Percentiles rank a stretch among this genome's conserved stretches.
Evolutionary conservation across 2,888 invertebrate genomes (phyloP).

Genomic region (Pristionchus japonicus): DNA sequence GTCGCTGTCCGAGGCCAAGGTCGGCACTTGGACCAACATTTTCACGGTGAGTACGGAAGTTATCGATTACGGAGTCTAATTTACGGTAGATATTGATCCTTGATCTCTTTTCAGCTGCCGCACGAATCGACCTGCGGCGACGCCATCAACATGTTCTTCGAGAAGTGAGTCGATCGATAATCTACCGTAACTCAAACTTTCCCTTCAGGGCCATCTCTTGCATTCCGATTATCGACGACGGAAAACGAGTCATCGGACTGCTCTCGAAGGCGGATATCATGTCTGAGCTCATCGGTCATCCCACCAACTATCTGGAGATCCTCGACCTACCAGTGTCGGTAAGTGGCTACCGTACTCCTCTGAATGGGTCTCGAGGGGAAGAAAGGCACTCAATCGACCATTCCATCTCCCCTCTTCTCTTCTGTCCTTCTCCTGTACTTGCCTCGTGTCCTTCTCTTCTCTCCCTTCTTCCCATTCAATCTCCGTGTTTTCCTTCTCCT

Average conservation of each 20-base stretch:
- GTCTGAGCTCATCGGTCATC: slow-evolving; percentile 61
- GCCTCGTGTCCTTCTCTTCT: background rate
- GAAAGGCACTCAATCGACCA: background rate
- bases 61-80: background rate
- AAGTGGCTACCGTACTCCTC: slow-evolving; percentile 31
- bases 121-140: slow-evolving; percentile 53
- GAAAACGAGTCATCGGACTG: slow-evolving; percentile 59
- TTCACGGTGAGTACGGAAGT: slow-evolving; percentile 56
- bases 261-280: slow-evolving; percentile 65
- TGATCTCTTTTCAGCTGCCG: slow-evolving; percentile 15
- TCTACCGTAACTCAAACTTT: background rate
- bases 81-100: background rate
- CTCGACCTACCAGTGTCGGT: slow-evolving; percentile 60
- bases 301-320: slow-evolving; percentile 59
- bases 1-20: slow-evolving; percentile 62
- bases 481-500: background rate
- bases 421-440: slow-evolving; percentile 16
- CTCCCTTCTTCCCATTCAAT: background rate
- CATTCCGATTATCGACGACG: slow-evolving; percentile 62
- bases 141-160: slow-evolving; percentile 61
- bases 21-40: slow-evolving; percentile 70
- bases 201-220: slow-evolving; percentile 60
- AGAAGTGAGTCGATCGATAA: slow-evolving; percentile 50
- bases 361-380: background rate
- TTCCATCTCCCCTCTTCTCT: background rate